Percentiles rank a stretch among this genome's conserved stretches.
phyloP scores from a whole-genome alignment of 2,113 vertebrate genomes.

The Hemicordylus capensis region DNA sequence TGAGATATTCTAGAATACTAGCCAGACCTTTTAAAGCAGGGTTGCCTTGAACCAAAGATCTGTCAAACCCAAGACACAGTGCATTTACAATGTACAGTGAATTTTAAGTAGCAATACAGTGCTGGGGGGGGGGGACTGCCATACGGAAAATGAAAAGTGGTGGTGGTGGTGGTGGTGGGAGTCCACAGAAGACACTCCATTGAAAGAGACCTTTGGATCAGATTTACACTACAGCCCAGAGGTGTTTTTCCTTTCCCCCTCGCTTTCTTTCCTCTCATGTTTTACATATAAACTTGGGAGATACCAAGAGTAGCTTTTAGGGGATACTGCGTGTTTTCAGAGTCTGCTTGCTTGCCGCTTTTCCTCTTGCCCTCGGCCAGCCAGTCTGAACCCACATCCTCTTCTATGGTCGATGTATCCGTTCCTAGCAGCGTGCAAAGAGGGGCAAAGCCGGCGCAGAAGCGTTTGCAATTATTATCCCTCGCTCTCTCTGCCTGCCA shows the following conservation, averaged over 20 bases:
- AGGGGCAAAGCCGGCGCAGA: background rate
- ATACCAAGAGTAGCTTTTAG: slow-evolving; percentile 57
- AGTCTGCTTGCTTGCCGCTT: background rate
- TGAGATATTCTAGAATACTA: background rate
- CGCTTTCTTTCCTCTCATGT: slow-evolving; percentile 3
- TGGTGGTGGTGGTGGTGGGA: accelerated
- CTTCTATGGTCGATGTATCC: too few species aligned
- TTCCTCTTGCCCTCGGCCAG: accelerated
- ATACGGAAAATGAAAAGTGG: background rate
- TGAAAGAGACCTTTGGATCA: background rate
- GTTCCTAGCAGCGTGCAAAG: background rate
- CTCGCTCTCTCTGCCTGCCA: background rate
- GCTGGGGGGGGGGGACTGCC: too few species aligned
- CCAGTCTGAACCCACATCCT: accelerated
- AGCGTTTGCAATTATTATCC: background rate
- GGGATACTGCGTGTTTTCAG: slow-evolving; percentile 42
- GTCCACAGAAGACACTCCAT: too few species aligned
- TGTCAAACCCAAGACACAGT: background rate
- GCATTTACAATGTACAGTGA: background rate
- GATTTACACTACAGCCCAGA: slow-evolving; percentile 19
- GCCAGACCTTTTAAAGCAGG: background rate
- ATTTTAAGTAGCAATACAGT: background rate
- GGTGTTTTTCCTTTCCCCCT: background rate
- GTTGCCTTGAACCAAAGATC: background rate
- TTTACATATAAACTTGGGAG: slow-evolving; percentile 55